Base-by-base conservation (phyloP, 2,888 invertebrate genomes). In the Heliconius hortense region DNA sequence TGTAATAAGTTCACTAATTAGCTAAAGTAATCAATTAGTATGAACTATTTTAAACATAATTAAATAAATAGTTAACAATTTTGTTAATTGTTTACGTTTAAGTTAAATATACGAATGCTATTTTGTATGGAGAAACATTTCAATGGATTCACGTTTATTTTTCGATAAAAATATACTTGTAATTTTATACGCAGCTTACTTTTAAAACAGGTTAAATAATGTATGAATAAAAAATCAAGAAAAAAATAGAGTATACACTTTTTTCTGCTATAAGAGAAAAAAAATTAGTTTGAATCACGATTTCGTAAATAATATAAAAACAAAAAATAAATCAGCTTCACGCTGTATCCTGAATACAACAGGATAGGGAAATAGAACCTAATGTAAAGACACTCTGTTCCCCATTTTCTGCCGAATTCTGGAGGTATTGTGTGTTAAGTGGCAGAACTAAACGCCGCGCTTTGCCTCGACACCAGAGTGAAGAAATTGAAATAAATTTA, bases 31-130 rank as follows among this genome's bases (percentile, higher is more conserved):
- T 69, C 31, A 53, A 31, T 69, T 31, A 53, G 53, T 69, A 31
- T 69, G n/a, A 53, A 67, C n/a, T 28, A 67, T 67, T 67, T 48
- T 24, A 67, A 69, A 69, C 31, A n/a, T 56, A 21, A 31, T 69
- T 53, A 28, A 69, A 53, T 53, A 69, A 69, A 53, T 53, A 53
- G 53, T 56, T 53, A 35, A 69, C 53, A 69, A 24, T 69, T 69
- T 69, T 28, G n/a, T n/a, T 28, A 69, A 35, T 31, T 53, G 69
- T 56, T 69, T 13, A 69, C 69, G 15, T n/a, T 69, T 53, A 56
- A 64, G 39, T 21, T 35, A 64, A 35, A 11, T 64, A n/a, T 24
- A 15, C 2, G 64, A 39, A 53, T 64, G 64, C 35, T 39, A 24
- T 64, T n/a, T 24, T 39, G 39, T 13, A 5, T 24, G 35, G 11